phyloP scores from a whole-genome alignment of 1,140 invertebrate genomes.

The Papilio xuthus region DNA sequence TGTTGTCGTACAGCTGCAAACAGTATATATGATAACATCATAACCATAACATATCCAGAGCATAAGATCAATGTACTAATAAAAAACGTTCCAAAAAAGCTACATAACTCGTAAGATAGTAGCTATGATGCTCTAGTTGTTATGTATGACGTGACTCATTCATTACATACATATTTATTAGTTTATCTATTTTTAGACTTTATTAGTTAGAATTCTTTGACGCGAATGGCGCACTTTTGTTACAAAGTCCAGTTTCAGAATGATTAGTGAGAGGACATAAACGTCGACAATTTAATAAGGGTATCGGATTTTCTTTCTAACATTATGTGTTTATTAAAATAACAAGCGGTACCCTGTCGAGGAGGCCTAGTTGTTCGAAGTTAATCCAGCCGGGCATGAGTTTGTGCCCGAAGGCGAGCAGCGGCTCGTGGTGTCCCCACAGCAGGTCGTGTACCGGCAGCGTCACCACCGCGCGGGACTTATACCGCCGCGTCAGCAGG shows the following conservation, averaged over 20 bases:
- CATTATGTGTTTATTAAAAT: neutral
- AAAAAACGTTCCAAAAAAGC: no score
- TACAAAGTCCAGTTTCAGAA: no score
- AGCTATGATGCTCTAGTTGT: no score
- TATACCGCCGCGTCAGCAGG: conserved; percentile 81
- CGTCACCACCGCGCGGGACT: conserved; percentile 86
- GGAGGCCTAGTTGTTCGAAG: conserved; percentile 88
- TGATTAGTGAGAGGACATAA: no score
- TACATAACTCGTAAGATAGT: no score
- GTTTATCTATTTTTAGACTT: no score
- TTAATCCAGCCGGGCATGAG: conserved; percentile 87
- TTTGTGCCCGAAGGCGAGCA: conserved; percentile 85
- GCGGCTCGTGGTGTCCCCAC: conserved; percentile 92
- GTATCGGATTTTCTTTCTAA: no score
- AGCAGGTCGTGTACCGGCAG: conserved; percentile 87
- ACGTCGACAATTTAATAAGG: no score
- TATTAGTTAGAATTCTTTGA: no score
- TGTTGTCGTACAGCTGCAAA: conserved; percentile 64
- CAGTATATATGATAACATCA: neutral
- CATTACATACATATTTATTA: neutral
- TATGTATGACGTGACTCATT: no score
- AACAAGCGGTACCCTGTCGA: conserved; percentile 86
- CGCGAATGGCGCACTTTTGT: no score
- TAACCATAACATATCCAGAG: neutral
- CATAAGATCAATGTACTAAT: no score